Conservation (phyloP, 2,113 vertebrate genomes). For the Felis chaus region DNA sequence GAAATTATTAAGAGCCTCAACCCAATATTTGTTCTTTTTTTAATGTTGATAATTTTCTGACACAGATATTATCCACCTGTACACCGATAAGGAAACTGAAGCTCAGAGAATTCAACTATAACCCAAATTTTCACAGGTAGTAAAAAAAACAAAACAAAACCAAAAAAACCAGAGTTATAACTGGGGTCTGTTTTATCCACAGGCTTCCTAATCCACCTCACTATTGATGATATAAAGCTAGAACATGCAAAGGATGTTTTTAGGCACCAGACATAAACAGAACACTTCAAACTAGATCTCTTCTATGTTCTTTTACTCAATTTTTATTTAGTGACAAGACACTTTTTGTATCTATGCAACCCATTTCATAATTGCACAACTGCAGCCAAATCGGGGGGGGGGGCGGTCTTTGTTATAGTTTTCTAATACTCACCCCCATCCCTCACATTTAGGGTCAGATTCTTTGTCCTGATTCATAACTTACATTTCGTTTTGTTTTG, state of each 20-base stretch:
- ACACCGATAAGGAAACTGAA: neutral
- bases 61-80: neutral
- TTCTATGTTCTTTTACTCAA: neutral
- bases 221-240: neutral
- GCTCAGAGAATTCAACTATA: neutral
- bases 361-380: neutral
- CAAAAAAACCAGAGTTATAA: neutral
- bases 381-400: neutral
- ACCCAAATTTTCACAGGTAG: neutral
- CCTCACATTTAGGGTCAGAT: neutral
- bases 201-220: neutral
- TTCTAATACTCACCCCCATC: neutral
- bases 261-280: neutral
- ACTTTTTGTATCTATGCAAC: neutral
- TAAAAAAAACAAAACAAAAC: neutral
- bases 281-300: conserved; percentile 16
- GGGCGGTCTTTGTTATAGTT: neutral
- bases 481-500: conserved; percentile 30
- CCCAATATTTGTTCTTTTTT: neutral
- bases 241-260: neutral
- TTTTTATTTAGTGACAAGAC: neutral
- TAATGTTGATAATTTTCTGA: neutral
- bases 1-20: neutral
- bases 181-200: neutral
- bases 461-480: conserved; percentile 1